A percentile compares a stretch with the other conserved stretches of the same genome.
Conservation (phyloP, 2,888 invertebrate species). For the Amiota mariae region DNA sequence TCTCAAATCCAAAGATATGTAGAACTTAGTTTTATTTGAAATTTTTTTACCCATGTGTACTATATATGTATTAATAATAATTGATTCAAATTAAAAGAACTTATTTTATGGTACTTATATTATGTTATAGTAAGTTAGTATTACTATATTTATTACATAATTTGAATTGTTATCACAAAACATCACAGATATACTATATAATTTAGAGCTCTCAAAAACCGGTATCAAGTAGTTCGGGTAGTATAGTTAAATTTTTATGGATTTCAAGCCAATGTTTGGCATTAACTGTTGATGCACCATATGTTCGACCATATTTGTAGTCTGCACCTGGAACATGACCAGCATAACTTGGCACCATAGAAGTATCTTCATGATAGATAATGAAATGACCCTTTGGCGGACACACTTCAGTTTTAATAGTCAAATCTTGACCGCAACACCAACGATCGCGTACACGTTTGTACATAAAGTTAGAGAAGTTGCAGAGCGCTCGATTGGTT, state of each 20-base stretch:
- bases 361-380: constrained; percentile 83
- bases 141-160: background rate
- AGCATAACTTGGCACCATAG: constrained; percentile 84
- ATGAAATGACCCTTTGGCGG: constrained; percentile 72
- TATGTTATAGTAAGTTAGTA: background rate
- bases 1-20: constrained; percentile 22
- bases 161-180: background rate
- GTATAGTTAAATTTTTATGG: constrained; percentile 56
- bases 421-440: constrained; percentile 74
- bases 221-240: constrained; percentile 51
- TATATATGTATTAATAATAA: too few relatives aligned
- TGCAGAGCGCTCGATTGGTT: constrained; percentile 82
- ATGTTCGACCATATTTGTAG: constrained; percentile 85
- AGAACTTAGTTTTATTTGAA: constrained; percentile 1
- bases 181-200: background rate
- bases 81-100: too few relatives aligned
- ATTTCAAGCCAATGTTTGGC: constrained; percentile 82
- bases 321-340: constrained; percentile 85
- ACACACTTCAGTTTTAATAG: constrained; percentile 60
- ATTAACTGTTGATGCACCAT: constrained; percentile 82
- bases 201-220: too few relatives aligned
- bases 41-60: too few relatives aligned
- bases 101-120: too few relatives aligned
- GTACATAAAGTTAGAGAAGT: constrained; percentile 84
- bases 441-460: constrained; percentile 83